Conservation (phyloP, 2,888 invertebrate species). For the Thysanoteuthis rhombus region DNA sequence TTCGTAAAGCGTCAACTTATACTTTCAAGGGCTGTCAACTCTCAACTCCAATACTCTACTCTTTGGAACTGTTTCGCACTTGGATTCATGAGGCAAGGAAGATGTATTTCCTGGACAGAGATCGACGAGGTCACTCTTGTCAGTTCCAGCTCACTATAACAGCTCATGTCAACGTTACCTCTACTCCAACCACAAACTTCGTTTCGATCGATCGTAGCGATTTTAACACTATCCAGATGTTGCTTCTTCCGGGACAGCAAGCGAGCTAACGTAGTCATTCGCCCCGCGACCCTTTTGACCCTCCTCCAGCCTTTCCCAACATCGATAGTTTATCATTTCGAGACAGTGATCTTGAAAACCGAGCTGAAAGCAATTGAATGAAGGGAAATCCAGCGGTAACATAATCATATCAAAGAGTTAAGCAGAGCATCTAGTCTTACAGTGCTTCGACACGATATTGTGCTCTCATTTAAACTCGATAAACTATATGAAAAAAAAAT, state of each 20-base stretch:
- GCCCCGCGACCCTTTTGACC: background rate
- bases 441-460: no score
- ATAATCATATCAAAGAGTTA: background rate
- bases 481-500: no score
- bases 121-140: background rate
- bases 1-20: no score
- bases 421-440: no score
- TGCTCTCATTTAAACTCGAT: no score
- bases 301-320: background rate
- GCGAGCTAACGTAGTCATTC: no score
- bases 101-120: background rate
- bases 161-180: background rate
- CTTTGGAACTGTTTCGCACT: background rate
- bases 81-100: background rate
- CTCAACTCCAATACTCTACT: no score
- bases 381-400: background rate
- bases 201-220: background rate
- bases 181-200: background rate
- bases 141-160: rapidly evolving
- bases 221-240: background rate
- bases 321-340: background rate
- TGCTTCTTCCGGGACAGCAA: background rate
- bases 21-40: no score
- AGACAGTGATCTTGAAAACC: background rate
- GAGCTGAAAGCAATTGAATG: background rate